Evolutionary conservation across 2,797 vertebrate genomes (phyloP).

Genomic region (Gymnoscopelus braueri): DNA sequence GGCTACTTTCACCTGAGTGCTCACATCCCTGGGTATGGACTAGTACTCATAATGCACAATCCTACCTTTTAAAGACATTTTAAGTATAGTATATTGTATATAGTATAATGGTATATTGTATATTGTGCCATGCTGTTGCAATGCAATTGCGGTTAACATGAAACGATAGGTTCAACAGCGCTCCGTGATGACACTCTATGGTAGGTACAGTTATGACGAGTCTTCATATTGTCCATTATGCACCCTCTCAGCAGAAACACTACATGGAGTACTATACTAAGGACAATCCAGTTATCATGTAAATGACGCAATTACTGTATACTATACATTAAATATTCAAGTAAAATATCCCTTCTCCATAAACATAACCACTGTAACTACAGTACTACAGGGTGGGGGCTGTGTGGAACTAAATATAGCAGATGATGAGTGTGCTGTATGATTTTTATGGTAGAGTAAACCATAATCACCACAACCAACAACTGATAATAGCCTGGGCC

Average conservation of each 20-base stretch:
- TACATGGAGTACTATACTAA: too few relatives aligned
- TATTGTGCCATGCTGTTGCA: not conserved
- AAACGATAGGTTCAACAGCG: not conserved
- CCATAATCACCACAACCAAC: constrained; percentile 66
- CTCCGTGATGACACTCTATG: too few relatives aligned
- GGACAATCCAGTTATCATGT: too few relatives aligned
- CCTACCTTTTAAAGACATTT: too few relatives aligned
- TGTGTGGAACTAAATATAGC: constrained; percentile 49
- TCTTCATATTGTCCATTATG: too few relatives aligned
- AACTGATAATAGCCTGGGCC: constrained; percentile 48
- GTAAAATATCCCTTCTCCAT: constrained; percentile 25
- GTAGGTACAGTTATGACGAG: too few relatives aligned
- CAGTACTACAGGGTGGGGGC: constrained; percentile 1
- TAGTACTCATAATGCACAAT: too few relatives aligned
- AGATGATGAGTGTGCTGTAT: constrained; percentile 39
- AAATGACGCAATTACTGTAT: too few relatives aligned
- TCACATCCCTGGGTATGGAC: too few relatives aligned
- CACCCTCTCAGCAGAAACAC: too few relatives aligned
- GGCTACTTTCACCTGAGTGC: too few relatives aligned
- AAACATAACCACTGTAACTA: constrained; percentile 28
- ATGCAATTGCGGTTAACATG: not conserved
- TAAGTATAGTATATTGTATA: not conserved
- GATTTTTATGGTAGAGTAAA: constrained; percentile 64
- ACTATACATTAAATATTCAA: constrained; percentile 11
- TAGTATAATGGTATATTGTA: too few relatives aligned